These are phyloP conservation scores for Magallana angulata DNA, from an alignment of 1,140 invertebrate species.

Conservation along the genomic window DNA sequence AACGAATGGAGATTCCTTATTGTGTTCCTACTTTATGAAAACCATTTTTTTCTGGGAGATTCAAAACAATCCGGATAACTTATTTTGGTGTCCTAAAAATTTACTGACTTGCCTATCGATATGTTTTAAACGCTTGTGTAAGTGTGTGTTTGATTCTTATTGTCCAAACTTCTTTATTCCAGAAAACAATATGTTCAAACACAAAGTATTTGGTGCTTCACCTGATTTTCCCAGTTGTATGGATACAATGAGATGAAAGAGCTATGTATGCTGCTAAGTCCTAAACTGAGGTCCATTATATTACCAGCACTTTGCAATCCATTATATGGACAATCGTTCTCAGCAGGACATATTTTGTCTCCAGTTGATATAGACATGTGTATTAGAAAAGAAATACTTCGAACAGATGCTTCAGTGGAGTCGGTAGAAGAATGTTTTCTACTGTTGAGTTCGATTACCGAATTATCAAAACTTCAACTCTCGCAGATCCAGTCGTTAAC, in stretches of 20 bases:
- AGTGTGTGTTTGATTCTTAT: background rate
- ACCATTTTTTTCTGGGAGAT: slow-evolving; percentile 37
- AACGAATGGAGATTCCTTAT: background rate
- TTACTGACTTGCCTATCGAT: background rate
- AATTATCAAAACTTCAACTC: background rate
- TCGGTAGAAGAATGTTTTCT: background rate
- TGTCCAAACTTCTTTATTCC: slow-evolving; percentile 39
- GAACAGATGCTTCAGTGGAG: background rate
- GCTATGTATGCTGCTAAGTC: background rate
- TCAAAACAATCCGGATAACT: background rate
- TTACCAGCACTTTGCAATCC: background rate
- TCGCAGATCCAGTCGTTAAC: background rate
- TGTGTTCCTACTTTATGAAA: slow-evolving; percentile 47
- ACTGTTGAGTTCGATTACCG: background rate
- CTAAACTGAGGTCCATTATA: background rate
- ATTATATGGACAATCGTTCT: background rate
- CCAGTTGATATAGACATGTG: background rate
- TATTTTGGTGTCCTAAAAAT: background rate
- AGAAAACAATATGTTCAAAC: too few relatives aligned
- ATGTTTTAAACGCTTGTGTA: slow-evolving; percentile 31
- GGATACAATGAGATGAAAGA: background rate
- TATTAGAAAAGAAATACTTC: background rate
- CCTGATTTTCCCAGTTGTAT: background rate
- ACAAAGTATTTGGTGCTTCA: background rate
- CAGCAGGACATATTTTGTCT: background rate